Conservation (phyloP, 2,888 invertebrate species). For the Drosophila hamatofila region DNA sequence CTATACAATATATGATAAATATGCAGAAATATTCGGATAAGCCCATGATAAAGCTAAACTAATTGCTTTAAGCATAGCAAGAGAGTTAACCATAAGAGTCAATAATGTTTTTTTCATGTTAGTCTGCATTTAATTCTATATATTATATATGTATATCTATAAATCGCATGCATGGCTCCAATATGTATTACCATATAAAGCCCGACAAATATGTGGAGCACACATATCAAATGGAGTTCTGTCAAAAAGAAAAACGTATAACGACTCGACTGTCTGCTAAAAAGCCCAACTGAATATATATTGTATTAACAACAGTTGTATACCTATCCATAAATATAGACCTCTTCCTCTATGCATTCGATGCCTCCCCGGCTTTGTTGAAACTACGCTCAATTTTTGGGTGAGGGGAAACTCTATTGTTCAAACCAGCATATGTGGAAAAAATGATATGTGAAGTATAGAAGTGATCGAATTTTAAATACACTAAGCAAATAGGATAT, state of each 20-base stretch:
- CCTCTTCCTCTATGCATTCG: background rate
- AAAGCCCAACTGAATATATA: slow-evolving; percentile 57
- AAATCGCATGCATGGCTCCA: slow-evolving; percentile 52
- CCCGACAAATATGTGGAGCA: slow-evolving; percentile 37
- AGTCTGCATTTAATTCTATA: slow-evolving; percentile 30
- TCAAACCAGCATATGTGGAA: slow-evolving; percentile 16
- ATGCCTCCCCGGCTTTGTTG: slow-evolving; percentile 51
- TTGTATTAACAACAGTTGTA: slow-evolving; percentile 26
- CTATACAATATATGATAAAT: background rate
- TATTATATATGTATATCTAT: background rate
- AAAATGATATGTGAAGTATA: slow-evolving; percentile 10
- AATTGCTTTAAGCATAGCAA: slow-evolving; percentile 27
- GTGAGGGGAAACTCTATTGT: slow-evolving; percentile 21
- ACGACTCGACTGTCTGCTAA: slow-evolving; percentile 54
- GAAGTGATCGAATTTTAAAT: slow-evolving; percentile 1
- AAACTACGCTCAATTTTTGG: slow-evolving; percentile 57
- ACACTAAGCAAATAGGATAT: slow-evolving; percentile 5
- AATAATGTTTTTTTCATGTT: slow-evolving; percentile 38
- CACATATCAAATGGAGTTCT: slow-evolving; percentile 49
- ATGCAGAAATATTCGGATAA: slow-evolving; percentile 33
- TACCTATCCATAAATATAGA: slow-evolving; percentile 5
- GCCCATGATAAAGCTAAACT: slow-evolving; percentile 37
- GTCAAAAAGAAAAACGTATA: slow-evolving; percentile 44
- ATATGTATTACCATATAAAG: slow-evolving; percentile 55
- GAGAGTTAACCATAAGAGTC: slow-evolving; percentile 9